A percentile compares a stretch with the other conserved stretches of the same genome.
Evolutionary conservation across 2,797 vertebrate genomes (phyloP).

Genomic region (Nasua narica): DNA sequence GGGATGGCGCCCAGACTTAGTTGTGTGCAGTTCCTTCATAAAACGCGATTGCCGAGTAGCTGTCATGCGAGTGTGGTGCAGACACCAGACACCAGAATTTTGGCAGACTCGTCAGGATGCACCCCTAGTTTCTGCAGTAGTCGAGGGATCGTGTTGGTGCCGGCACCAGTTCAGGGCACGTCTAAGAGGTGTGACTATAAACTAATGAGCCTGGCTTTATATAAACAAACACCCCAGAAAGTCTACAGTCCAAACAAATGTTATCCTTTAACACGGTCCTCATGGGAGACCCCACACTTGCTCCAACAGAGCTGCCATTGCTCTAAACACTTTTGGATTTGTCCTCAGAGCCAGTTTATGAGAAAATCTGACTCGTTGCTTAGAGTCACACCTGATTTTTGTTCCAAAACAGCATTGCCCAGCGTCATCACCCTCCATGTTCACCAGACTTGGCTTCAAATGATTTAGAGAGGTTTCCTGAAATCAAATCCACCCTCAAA

Average conservation of each 20-base stretch:
- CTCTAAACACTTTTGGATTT: slow-evolving; percentile 63
- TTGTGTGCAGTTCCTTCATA: not conserved
- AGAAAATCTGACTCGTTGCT: slow-evolving; percentile 67
- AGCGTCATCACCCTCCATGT: slow-evolving; percentile 25
- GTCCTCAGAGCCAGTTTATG: slow-evolving; percentile 61
- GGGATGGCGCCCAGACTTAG: not conserved
- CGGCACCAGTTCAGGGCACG: slow-evolving; percentile 31
- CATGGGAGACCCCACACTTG: slow-evolving; percentile 62
- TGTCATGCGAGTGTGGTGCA: not conserved
- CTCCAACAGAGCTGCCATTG: slow-evolving; percentile 45
- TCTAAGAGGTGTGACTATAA: slow-evolving; percentile 72
- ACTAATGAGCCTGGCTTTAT: slow-evolving; percentile 70
- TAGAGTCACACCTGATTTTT: slow-evolving; percentile 66
- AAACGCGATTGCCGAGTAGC: not conserved
- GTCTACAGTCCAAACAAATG: slow-evolving; percentile 52
- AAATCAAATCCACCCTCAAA: slow-evolving; percentile 58
- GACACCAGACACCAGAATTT: not conserved
- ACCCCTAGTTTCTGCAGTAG: not conserved
- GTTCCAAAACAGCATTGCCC: slow-evolving; percentile 61
- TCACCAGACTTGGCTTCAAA: slow-evolving; percentile 7
- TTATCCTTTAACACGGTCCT: slow-evolving; percentile 57
- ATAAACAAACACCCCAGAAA: slow-evolving; percentile 70
- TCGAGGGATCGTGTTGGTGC: not conserved
- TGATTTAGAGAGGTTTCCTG: slow-evolving; percentile 54
- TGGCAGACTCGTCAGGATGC: slow-evolving; percentile 25